Conservation (phyloP, 2,797 vertebrate genomes). For the Sciaenops ocellatus region DNA sequence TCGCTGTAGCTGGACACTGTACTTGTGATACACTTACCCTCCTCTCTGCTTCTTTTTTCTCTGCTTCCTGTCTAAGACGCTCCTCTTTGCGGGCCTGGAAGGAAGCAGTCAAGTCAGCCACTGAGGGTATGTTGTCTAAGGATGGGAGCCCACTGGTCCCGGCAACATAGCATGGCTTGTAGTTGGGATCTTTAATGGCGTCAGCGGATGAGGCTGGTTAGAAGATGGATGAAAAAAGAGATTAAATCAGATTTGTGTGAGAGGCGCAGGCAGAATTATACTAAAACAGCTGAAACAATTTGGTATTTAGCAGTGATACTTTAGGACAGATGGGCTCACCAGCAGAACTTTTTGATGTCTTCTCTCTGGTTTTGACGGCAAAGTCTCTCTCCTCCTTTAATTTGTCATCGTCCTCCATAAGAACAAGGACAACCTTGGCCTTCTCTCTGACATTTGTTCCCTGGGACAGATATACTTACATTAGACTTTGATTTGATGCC, state of each 20-base stretch:
- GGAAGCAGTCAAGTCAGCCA: constrained; percentile 83
- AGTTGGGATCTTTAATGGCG: constrained; percentile 82
- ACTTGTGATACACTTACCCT: constrained; percentile 70
- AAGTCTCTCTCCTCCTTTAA: constrained; percentile 95
- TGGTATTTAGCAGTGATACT: not conserved
- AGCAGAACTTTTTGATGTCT: constrained; percentile 92
- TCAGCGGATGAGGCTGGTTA: constrained; percentile 78
- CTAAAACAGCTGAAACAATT: constrained; percentile 5
- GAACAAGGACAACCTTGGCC: constrained; percentile 93
- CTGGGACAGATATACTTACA: constrained; percentile 58
- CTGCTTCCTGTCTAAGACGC: constrained; percentile 85
- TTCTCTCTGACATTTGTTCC: constrained; percentile 96
- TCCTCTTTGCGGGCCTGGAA: constrained; percentile 85
- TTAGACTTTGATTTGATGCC: constrained; percentile 21
- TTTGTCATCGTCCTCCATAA: constrained; percentile 94
- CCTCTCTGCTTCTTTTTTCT: constrained; percentile 88
- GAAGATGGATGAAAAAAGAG: constrained; percentile 15
- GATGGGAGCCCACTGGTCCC: constrained; percentile 84
- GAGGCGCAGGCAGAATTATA: not conserved
- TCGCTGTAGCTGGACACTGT: not conserved
- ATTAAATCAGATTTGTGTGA: not conserved
- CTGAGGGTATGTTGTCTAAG: constrained; percentile 86
- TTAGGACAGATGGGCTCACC: constrained; percentile 78
- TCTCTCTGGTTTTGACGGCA: constrained; percentile 97
- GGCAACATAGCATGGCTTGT: constrained; percentile 78